Conservation (phyloP, 2,113 vertebrate species). For the Plecotus auritus region DNA sequence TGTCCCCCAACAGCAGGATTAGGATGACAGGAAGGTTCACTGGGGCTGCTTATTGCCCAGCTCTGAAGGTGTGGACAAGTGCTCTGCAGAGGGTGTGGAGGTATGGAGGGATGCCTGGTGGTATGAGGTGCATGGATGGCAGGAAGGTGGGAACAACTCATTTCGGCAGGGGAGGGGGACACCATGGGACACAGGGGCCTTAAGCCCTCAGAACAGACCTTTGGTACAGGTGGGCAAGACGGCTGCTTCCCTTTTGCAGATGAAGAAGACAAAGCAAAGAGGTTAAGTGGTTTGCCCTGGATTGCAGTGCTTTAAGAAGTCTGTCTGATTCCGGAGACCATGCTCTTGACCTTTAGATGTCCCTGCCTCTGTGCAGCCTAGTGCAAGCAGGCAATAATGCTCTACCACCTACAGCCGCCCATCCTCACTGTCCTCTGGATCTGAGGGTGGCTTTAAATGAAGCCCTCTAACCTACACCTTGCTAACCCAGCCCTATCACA, state of each 20-base stretch:
- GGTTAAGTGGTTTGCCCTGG: neutral
- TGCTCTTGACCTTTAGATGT: neutral
- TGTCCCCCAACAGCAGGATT: neutral
- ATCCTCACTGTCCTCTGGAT: neutral
- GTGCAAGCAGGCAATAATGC: neutral
- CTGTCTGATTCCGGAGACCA: neutral
- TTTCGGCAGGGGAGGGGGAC: rapidly evolving
- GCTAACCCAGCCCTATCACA: neutral
- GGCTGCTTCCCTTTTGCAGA: neutral
- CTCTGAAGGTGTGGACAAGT: neutral
- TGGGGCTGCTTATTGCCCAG: neutral
- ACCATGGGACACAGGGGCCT: neutral
- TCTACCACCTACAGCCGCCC: neutral
- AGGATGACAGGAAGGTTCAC: neutral
- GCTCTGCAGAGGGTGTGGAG: neutral
- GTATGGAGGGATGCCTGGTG: neutral
- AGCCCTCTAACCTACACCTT: neutral
- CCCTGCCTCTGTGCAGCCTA: neutral
- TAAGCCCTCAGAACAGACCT: neutral
- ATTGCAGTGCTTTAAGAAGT: neutral
- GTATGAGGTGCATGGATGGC: neutral
- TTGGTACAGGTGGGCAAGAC: neutral
- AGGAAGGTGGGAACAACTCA: neutral
- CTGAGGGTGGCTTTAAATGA: neutral
- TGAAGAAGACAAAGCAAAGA: neutral